Evolutionary conservation across 2,888 invertebrate genomes (phyloP), one percentile per base, ranked within the genome.

Genomic region (Schizaphis graminum): DNA sequence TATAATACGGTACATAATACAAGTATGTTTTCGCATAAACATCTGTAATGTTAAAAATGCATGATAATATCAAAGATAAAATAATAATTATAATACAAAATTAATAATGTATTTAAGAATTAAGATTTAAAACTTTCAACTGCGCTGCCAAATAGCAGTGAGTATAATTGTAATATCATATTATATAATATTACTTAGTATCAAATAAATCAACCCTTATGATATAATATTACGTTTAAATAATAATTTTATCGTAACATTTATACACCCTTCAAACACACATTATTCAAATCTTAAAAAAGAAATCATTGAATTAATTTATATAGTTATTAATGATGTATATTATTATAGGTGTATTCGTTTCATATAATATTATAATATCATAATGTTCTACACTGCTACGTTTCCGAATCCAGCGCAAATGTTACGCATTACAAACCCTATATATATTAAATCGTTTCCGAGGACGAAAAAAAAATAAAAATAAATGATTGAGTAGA

Each of bases 1-100:
- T 53, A 53, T 53, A 53, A 21, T 21, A 53, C 21, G 53, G 53
- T 21, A 53, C 21, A 77, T 77, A 77, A 21, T 35, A 47, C 44
- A 47, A 47, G 44, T 47, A 67, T 44, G 26, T 91, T 77, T 91
- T 91, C 91, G 3, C 77, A 53, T 53, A 84, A 91, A 84, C 28
- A 35, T 91, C 28, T 56, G n/a, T 44, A 91, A 85, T 24, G 56
- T 91, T 85, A 91, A 85, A 91, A 57, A 91, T 85, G 28, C 56
- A n/a, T 91, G 85, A 11, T 88, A 88, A 88, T 53, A 88, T 88
- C 49, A 87, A 49, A 87, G 49, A 21, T 87, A 7, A 77, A 77
- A 77, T 67, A n/a, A 67, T 67, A 77, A 77, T 67, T 11, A 67
- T 67, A 77, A 35, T 41, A 77, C 77, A 77, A 7, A 35, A 77